Evolutionary conservation across 2,888 invertebrate genomes (phyloP).

Genomic region (Luperina nickerlii): DNA sequence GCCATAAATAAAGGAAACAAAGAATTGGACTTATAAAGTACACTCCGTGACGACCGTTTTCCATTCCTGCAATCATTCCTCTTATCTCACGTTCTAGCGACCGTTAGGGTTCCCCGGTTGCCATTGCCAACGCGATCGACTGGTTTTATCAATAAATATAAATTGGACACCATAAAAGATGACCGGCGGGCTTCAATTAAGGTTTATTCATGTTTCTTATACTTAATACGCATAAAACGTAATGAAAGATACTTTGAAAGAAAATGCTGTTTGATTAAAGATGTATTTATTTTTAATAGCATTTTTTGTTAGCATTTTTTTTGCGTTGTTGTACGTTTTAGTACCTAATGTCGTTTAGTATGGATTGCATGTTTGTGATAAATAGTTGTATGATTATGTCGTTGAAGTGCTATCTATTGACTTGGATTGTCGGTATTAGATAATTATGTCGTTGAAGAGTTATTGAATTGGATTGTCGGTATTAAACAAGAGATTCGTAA

Average conservation of each 20-base stretch:
- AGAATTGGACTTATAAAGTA: slow-evolving; percentile 43
- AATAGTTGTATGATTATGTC: background rate
- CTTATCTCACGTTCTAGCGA: slow-evolving; percentile 54
- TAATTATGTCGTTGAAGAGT: background rate
- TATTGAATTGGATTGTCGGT: background rate
- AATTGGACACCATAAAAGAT: slow-evolving; percentile 62
- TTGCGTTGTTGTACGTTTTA: slow-evolving; percentile 3
- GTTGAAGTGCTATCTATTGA: background rate
- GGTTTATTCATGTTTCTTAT: slow-evolving; percentile 63
- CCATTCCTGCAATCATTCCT: slow-evolving; percentile 43
- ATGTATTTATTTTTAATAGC: slow-evolving; percentile 33
- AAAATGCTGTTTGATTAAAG: slow-evolving; percentile 38
- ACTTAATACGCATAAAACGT: slow-evolving; percentile 54
- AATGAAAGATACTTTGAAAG: slow-evolving; percentile 53
- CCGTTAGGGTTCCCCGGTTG: slow-evolving; percentile 50
- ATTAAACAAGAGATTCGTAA: background rate
- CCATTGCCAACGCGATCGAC: slow-evolving; percentile 40
- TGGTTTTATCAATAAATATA: slow-evolving; percentile 61
- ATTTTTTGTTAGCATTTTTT: slow-evolving; percentile 5
- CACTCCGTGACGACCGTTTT: slow-evolving; percentile 53
- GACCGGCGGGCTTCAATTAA: slow-evolving; percentile 59
- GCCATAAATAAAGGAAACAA: slow-evolving; percentile 33
- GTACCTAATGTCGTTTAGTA: background rate
- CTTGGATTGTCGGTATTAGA: background rate
- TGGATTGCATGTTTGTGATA: slow-evolving; percentile 9